Evolutionary conservation across 2,797 vertebrate species (phyloP).

Genomic region (Phoxinus dragarum): DNA sequence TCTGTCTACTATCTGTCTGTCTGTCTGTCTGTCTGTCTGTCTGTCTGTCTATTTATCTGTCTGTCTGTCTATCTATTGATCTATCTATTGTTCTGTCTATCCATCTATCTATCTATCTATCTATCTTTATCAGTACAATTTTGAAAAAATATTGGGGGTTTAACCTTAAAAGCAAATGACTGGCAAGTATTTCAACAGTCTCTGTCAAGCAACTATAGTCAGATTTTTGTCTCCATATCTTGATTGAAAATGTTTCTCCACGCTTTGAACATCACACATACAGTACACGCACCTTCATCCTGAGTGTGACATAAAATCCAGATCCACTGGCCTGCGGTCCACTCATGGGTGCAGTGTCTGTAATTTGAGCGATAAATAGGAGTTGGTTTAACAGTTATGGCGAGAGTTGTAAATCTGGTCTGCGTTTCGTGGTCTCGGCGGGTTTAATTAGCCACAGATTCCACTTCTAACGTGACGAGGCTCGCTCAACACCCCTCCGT

Average conservation of each 20-base stretch:
- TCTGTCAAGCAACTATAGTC: background rate
- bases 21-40: background rate
- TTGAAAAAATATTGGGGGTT: background rate
- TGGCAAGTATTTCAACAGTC: background rate
- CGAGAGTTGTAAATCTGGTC: constrained; percentile 85
- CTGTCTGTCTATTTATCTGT: background rate
- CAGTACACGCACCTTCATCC: background rate
- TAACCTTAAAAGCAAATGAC: background rate
- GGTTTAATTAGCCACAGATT: constrained; percentile 87
- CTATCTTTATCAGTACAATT: background rate
- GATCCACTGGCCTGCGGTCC: constrained; percentile 16
- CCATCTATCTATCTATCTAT: background rate
- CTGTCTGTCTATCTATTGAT: background rate
- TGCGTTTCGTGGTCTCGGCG: constrained; percentile 83
- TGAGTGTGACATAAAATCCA: constrained; percentile 28
- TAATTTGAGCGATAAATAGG: constrained; percentile 82
- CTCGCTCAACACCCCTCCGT: constrained; percentile 74
- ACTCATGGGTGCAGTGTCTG: constrained; percentile 64
- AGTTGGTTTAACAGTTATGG: constrained; percentile 83
- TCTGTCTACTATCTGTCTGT: background rate
- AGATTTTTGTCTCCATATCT: background rate
- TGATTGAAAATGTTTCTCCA: background rate
- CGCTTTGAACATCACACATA: background rate
- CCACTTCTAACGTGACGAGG: constrained; percentile 83
- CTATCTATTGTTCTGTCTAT: accelerated